Percentiles rank a stretch among this genome's conserved stretches.
phyloP scores from a whole-genome alignment of 2,888 invertebrate species.

The Proisotoma minuta region DNA sequence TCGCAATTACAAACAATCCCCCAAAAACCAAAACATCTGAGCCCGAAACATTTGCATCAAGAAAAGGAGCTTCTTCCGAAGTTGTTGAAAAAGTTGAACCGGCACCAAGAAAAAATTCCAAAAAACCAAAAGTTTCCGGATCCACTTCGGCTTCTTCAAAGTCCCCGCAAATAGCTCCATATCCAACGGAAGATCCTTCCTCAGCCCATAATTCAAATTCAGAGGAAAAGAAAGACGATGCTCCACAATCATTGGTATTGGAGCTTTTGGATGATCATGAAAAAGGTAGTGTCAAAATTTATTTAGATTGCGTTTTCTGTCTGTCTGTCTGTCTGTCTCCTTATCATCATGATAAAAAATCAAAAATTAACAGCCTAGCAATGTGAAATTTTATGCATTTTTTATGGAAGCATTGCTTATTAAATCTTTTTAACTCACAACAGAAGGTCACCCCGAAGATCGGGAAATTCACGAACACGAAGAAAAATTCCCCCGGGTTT shows the following conservation, averaged over 20 bases:
- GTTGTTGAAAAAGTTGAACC: too few species aligned
- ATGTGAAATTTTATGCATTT: too few species aligned
- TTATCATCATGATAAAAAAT: neutral
- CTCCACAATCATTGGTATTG: neutral
- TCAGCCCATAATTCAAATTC: neutral
- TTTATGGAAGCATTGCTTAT: too few species aligned
- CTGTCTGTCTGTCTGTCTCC: too few species aligned
- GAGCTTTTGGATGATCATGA: neutral
- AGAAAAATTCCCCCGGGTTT: conserved; percentile 22
- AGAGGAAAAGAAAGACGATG: neutral
- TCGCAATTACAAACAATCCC: too few species aligned
- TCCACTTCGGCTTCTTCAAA: neutral
- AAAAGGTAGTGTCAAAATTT: neutral
- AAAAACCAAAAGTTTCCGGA: neutral
- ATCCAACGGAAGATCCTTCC: neutral
- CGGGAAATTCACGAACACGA: conserved; percentile 5
- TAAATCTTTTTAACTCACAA: too few species aligned
- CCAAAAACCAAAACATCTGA: too few species aligned
- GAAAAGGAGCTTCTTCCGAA: too few species aligned
- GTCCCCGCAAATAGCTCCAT: neutral
- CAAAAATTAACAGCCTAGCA: neutral
- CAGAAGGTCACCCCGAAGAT: too few species aligned
- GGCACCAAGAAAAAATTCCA: neutral
- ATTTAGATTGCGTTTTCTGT: too few species aligned
- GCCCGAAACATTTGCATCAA: too few species aligned